Base-by-base conservation (phyloP, 2,888 invertebrate species). In the Heliconius cydno region DNA sequence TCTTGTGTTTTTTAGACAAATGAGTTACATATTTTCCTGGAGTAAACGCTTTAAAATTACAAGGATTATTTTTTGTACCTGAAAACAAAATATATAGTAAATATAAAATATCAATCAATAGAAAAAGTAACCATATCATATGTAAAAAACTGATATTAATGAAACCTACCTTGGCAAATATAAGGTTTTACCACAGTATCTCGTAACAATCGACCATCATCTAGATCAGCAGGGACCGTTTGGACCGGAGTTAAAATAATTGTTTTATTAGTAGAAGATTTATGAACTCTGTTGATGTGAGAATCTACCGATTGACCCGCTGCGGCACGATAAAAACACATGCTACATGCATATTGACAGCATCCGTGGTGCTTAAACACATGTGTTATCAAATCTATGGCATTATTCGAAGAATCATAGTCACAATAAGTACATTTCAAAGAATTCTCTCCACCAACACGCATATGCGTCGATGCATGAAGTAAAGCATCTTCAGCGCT, bases 291-390 rank as follows among this genome's bases (percentile, higher is more conserved):
- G 22, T 87, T 83, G 68, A 96, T 95, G 88, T 97, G 97, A 9
- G 96, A 90, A 28, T 95, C 92, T 0, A 97, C 96, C 73, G 96
- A 95, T 78, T 96, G 96, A 73, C 95, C 94, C 0, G 95, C 92
- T 1, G 95, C 90, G 0, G 96, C 96, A 74, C 97, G 92, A 88
- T 97, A 97, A 85, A 97, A 96, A 86, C 97, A 97, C 83, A 95
- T 94, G 6, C 91, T 92, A 85, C 97, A 97, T 52, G 96, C 96
- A 85, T 91, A 97, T 46, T 94, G 92, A 85, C 97, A 96, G 77
- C 93, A 90, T 0, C 95, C 95, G 85, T 97, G 97, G 60, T 92
- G 92, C 41, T 95, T 94, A 74, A 96, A 95, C 22, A 97, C 95
- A 87, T 97, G 97, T 76, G 92, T 90, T 67, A 95, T 93, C 84